These are phyloP conservation scores for Borostomias antarcticus DNA, from an alignment of 2,797 vertebrate species.

Conservation along the genomic window DNA sequence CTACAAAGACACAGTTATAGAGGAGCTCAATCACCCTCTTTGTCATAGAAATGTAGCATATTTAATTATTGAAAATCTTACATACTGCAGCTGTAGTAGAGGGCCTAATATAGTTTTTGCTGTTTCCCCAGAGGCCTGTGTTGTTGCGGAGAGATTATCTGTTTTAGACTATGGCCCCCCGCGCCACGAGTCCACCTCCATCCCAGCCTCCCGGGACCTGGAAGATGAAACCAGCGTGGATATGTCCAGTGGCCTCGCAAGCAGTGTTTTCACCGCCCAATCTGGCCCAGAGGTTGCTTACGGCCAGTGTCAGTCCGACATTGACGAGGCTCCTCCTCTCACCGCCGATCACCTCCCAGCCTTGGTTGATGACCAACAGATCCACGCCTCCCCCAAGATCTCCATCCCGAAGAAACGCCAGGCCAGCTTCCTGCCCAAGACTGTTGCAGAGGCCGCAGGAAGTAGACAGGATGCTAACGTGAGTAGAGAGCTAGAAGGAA, in stretches of 20 bases:
- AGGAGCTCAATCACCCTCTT: no score
- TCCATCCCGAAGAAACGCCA: conserved; percentile 65
- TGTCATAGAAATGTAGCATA: no score
- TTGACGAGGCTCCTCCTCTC: neutral
- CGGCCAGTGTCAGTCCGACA: conserved; percentile 6
- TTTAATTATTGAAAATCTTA: no score
- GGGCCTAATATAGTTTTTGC: neutral
- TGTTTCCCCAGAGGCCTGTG: no score
- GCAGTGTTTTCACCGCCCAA: neutral
- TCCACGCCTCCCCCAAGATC: conserved; percentile 62
- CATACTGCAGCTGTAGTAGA: neutral
- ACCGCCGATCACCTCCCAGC: conserved; percentile 16
- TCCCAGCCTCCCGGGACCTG: conserved; percentile 5
- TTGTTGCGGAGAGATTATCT: no score
- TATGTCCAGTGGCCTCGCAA: neutral
- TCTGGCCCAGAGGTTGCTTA: conserved; percentile 10
- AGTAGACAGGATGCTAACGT: conserved; percentile 47
- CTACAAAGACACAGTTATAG: no score
- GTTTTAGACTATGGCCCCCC: conserved; percentile 25
- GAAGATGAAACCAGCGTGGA: conserved; percentile 4
- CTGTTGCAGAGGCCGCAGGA: conserved; percentile 19
- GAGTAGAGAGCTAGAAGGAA: conserved; percentile 43
- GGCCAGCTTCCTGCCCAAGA: conserved; percentile 41
- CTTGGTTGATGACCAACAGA: conserved; percentile 64
- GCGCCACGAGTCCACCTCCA: neutral